Evolutionary conservation across 2,113 vertebrate species (phyloP), one percentile per base, ranked within the genome.

Genomic region (Ascaphus truei): DNA sequence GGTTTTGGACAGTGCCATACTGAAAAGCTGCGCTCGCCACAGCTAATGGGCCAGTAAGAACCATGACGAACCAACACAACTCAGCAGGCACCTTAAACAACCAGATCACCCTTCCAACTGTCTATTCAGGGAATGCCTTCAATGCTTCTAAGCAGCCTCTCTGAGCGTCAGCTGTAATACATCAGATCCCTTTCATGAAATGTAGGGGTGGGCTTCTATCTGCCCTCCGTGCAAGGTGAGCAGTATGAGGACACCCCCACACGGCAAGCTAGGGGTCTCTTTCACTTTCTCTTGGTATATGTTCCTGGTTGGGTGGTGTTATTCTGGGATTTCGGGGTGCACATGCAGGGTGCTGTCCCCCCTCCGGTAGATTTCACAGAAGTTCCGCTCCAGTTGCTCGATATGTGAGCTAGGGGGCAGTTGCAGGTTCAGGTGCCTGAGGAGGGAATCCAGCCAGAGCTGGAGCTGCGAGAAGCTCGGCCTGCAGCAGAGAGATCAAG

Each of bases 401-500:
- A 98, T 84, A 72, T 98, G 95, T 0, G 94, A 88, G 71, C 93
- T 89, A 67, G 98, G 83, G 0, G 93, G 93, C 12, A 98, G 83
- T 48, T 86, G 88, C 33, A 95, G 89, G 23, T 95, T 92, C 86
- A 98, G 77, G 83, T 97, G 95, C 94, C 96, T 94, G 83, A 84
- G 93, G 22, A 98, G 91, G 51, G 92, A 92, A 76, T 96, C 92
- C 77, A 98, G 81, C 96, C 95, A 99, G 73, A 93, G 93, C 64
- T 95, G 93, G 84, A 99, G 86, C 83, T 93, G 96, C 59, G 85
- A 48, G 59, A 99, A 99, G 43, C 92, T 85, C 0, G 95, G 95
- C 68, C 96, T 99, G 73, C 12, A 34, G 0, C 0, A 76, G 3
- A 30, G 58, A n/a, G n/a, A n/a, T n/a, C 7, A 31, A n/a, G 12